A percentile compares a stretch with the other conserved stretches of the same genome.
Conservation (phyloP, 1,140 invertebrate genomes). For the Druon quercuslanigerum region DNA sequence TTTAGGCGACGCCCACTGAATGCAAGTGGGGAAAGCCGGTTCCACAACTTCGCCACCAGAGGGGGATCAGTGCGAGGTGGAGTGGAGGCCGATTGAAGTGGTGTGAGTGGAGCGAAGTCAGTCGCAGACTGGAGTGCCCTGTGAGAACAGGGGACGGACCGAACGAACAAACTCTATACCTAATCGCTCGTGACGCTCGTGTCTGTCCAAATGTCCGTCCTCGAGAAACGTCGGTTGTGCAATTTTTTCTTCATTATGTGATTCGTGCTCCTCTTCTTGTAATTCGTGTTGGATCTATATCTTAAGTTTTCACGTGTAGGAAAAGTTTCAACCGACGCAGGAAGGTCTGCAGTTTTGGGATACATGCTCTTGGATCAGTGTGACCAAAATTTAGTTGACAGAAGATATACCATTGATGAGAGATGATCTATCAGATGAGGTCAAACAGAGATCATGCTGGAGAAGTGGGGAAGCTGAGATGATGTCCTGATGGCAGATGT, state of each 20-base stretch:
- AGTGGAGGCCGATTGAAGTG: constrained; percentile 69
- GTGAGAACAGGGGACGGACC: constrained; percentile 74
- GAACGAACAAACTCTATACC: constrained; percentile 57
- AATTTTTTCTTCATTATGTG: background rate
- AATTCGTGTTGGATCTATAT: too few species aligned
- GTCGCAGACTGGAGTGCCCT: constrained; percentile 76
- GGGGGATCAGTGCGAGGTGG: constrained; percentile 61
- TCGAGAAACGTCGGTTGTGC: background rate
- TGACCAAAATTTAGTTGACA: background rate
- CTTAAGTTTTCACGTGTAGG: background rate
- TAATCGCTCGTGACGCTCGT: constrained; percentile 54
- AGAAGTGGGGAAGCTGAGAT: background rate
- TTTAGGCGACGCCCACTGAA: constrained; percentile 32
- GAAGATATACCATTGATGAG: background rate
- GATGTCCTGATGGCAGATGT: constrained; percentile 5
- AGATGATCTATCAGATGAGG: background rate
- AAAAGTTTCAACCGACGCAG: background rate
- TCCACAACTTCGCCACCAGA: constrained; percentile 67
- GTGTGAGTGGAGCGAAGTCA: constrained; percentile 74
- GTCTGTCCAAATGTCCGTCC: background rate
- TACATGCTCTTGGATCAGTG: background rate
- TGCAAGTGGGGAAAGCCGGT: constrained; percentile 58
- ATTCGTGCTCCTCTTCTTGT: background rate
- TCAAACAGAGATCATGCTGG: background rate
- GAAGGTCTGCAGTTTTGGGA: background rate